phyloP scores from a whole-genome alignment of 2,113 vertebrate species.

The Melanocharis versteri region DNA sequence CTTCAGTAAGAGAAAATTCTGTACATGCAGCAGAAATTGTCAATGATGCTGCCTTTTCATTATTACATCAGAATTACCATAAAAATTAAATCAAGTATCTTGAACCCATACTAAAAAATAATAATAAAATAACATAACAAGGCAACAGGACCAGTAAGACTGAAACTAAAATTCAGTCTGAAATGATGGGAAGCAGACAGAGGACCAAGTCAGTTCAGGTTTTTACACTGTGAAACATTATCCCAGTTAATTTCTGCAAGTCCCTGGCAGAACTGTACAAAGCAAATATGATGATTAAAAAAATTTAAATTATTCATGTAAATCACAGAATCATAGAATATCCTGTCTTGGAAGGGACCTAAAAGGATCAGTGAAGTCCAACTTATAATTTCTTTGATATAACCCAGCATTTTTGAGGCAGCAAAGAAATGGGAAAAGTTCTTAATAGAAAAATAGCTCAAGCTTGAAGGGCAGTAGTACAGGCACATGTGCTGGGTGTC shows the following conservation, averaged over 20 bases:
- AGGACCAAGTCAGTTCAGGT: background rate
- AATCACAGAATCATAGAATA: background rate
- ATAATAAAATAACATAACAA: background rate
- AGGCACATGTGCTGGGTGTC: background rate
- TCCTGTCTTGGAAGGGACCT: background rate
- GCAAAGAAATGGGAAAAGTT: background rate
- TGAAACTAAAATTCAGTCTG: background rate
- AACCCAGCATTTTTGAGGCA: background rate
- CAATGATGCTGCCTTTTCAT: background rate
- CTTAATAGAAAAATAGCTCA: background rate
- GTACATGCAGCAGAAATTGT: background rate
- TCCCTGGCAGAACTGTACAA: background rate
- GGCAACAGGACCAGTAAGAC: background rate
- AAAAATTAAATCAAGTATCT: background rate
- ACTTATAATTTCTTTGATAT: background rate
- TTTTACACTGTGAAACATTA: background rate
- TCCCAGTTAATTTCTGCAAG: background rate
- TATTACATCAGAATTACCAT: background rate
- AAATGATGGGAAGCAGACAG: background rate
- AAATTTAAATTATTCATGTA: background rate
- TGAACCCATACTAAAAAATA: background rate
- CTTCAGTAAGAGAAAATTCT: background rate
- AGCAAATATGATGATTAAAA: background rate
- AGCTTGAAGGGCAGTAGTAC: background rate
- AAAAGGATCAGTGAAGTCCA: background rate